Evolutionary conservation across 2,113 vertebrate genomes (phyloP), one percentile per base, ranked within the genome.

Genomic region (Piaya cayana): DNA sequence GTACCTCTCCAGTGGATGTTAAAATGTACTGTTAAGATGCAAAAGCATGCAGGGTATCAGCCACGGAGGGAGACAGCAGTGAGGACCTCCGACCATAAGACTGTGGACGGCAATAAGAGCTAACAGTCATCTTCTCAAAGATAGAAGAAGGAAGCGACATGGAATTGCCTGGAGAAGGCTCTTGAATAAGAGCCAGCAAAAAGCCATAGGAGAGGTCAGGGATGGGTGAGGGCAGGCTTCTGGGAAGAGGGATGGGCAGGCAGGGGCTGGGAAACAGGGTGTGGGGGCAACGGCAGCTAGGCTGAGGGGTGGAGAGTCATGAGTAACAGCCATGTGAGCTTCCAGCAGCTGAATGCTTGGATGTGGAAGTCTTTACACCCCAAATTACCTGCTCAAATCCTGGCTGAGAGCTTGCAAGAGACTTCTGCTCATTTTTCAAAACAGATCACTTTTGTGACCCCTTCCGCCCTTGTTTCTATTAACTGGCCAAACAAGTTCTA

Each of bases 381-480:
- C 1, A 29, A 70, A 58, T 70, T 80, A 88, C 92, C 90, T 88
- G 82, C 63, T 76, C 3, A 1, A 72, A 18, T 49, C 75, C 49
- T 69, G 85, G 23, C 43, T 60, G 45, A 60, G 65, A 63, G 30
- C 55, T 72, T 43, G 23, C 62, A n/a, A 17, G 36, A 59, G 71
- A 9, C 20, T 53, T 72, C 45, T 64, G 71, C 78, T 86, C 17
- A 2, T 74, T 86, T 88, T 81, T 82, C 76, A 47, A 50, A 94
- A 32, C 43, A 79, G 29, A 60, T 84, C 6, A 19, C 82, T 79
- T 49, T 16, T 64, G 39, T 93, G 76, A 92, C 60, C 52, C 80
- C 50, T 76, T 83, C 68, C n/a, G 68, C 58, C 78, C 63, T 69
- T 65, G 23, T 56, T 92, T 78, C 82, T 70, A 9, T 68, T 80